These are phyloP conservation scores for Diarsia brunnea DNA, from an alignment of 2,888 invertebrate species.

Conservation along the genomic window DNA sequence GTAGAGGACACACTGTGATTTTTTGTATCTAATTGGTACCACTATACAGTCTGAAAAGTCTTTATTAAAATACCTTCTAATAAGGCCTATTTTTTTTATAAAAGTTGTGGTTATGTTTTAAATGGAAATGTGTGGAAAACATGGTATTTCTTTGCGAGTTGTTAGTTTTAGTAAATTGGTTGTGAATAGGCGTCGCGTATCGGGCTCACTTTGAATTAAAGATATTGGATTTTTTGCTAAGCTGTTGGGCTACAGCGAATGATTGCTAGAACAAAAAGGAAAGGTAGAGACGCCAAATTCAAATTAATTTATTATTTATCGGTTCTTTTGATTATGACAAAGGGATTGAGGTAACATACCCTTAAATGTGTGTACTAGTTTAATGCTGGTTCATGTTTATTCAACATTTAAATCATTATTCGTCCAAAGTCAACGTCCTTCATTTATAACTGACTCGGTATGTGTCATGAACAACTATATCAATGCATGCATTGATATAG, in stretches of 20 bases:
- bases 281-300: no score
- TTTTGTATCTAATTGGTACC: constrained; percentile 63
- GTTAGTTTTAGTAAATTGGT: constrained; percentile 35
- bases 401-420: no score
- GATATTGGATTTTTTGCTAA: background rate
- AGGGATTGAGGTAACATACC: no score
- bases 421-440: no score
- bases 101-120: constrained; percentile 16
- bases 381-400: no score
- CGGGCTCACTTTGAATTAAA: constrained; percentile 3
- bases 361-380: no score
- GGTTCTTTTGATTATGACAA: no score
- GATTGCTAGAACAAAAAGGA: background rate
- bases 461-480: no score
- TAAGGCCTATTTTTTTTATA: constrained; percentile 45
- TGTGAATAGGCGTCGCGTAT: background rate
- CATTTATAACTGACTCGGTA: no score
- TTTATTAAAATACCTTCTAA: constrained; percentile 61
- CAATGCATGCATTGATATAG: no score
- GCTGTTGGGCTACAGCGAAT: background rate
- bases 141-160: constrained; percentile 15
- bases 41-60: constrained; percentile 33
- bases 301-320: no score
- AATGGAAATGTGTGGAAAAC: constrained; percentile 34
- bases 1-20: constrained; percentile 43